phyloP scores from a whole-genome alignment of 1,140 invertebrate genomes.

The Calliopsis andreniformis region DNA sequence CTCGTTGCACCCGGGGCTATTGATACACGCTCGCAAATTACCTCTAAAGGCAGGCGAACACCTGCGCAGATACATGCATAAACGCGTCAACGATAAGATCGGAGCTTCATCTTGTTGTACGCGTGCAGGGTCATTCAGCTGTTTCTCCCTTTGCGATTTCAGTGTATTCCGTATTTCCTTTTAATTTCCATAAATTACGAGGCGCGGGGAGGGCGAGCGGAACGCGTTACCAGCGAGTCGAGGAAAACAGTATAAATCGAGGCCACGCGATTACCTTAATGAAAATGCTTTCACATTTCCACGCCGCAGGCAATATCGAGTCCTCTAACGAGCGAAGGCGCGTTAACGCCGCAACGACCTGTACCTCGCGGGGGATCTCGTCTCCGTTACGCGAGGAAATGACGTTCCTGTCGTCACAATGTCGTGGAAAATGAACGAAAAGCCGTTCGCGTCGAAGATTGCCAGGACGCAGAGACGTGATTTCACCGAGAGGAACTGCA shows the following conservation, averaged over 20 bases:
- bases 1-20: too few relatives aligned
- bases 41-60: conserved; percentile 33
- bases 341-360: background rate
- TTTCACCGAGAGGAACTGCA: conserved; percentile 24
- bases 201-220: background rate
- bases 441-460: conserved; percentile 1
- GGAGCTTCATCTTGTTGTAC: conserved; percentile 41
- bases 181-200: conserved; percentile 43
- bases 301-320: background rate
- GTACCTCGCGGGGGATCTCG: too few relatives aligned
- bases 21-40: conserved; percentile 24
- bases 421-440: conserved; percentile 12
- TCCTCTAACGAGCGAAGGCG: background rate
- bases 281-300: conserved; percentile 35
- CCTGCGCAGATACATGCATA: conserved; percentile 50
- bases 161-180: conserved; percentile 20
- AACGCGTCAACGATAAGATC: conserved; percentile 52
- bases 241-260: background rate
- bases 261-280: conserved; percentile 6
- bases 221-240: background rate
- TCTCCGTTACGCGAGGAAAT: background rate
- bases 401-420: background rate
- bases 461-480: background rate
- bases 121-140: conserved; percentile 27
- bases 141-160: conserved; percentile 45